Base-by-base conservation (phyloP, 2,888 invertebrate genomes). In the Poecilus cupreus region DNA sequence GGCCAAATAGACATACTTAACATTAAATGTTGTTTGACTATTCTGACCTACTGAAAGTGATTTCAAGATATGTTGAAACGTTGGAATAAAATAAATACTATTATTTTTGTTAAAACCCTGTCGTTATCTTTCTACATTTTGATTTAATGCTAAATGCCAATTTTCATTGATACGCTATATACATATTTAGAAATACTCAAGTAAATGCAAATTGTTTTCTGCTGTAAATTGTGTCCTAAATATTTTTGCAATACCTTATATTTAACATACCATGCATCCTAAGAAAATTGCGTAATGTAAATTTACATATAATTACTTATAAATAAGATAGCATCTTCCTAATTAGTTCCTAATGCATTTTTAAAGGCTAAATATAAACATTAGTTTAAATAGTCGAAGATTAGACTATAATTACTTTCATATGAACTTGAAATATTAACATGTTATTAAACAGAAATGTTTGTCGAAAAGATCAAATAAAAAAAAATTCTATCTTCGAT, bases 301-400 rank as follows among this genome's bases (percentile, higher is more conserved):
- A 32, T 60, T 60, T 26, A n/a, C 60, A 24, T 26, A 13, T 51
- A 60, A 26, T 60, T 60, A 26, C 24, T 60, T 32, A 60, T 13
- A 60, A 51, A 24, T 60, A 16, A 26, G 32, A 60, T 60, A 60
- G 60, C 11, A 60, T 60, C 60, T 54, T 54, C 18, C 60, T 60
- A 60, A 60, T 60, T 60, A 32, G n/a, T 8, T 32, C 60, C 10
- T 60, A 60, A 60, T 60, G 32, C 24, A 24, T n/a, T 60, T 60
- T 60, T 60, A 60, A 60, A 60, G 60, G 60, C 13, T 26, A 10
- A 26, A 51, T 51, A 51, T 51, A 22, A 51, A 13, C 51, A 18
- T 51, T 6, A 18, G 51, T 13, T 13, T 6, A 8, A 49, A 49
- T 49, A 49, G 49, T 39, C 39, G n/a, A n/a, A 2, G 16, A 49